A percentile compares a stretch with the other conserved stretches of the same genome.
Conservation (phyloP, 2,888 invertebrate genomes). For the Bugulina stolonifera region DNA sequence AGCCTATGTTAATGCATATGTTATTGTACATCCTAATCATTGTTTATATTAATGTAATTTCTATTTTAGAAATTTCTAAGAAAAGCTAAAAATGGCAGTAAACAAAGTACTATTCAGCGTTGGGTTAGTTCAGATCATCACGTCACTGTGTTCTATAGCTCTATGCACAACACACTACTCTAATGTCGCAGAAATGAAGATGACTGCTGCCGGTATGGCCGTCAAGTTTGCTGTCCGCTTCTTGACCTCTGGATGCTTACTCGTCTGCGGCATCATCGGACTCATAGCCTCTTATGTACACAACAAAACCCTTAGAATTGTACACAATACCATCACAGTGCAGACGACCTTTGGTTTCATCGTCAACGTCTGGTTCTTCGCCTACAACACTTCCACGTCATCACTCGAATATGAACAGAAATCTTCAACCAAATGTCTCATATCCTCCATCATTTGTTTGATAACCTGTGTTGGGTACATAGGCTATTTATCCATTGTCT, state of each 20-base stretch:
- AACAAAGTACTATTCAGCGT: not conserved
- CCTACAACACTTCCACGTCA: not conserved
- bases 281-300: not conserved
- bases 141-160: slow-evolving; percentile 13
- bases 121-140: not conserved
- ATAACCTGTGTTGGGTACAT: slow-evolving; percentile 3
- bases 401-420: not conserved
- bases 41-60: too few relatives aligned
- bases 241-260: not conserved
- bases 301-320: not conserved
- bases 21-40: too few relatives aligned
- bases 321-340: not conserved
- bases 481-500: not conserved
- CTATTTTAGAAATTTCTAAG: too few relatives aligned
- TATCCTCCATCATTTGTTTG: not conserved
- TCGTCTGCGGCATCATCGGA: slow-evolving; percentile 20
- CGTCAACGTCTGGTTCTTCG: slow-evolving; percentile 18
- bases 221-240: not conserved
- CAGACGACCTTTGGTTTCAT: slow-evolving; percentile 5
- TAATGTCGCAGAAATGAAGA: not conserved
- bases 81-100: not conserved
- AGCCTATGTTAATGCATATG: too few relatives aligned
- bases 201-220: not conserved
- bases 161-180: slow-evolving; percentile 10
- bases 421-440: not conserved